Evolutionary conservation across 2,113 vertebrate genomes (phyloP).

Genomic region (Sardina pilchardus): DNA sequence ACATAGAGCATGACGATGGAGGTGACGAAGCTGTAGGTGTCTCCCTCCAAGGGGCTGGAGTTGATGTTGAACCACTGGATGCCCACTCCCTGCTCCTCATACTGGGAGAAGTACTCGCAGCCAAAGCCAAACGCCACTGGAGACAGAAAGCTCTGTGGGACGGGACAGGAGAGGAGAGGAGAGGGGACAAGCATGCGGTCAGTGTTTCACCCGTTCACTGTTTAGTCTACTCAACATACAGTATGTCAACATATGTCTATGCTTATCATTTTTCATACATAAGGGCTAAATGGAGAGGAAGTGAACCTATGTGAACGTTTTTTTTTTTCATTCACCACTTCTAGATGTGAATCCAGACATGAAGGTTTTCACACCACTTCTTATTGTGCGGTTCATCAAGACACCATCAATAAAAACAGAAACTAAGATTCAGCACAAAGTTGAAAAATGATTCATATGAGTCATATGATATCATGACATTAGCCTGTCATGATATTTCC

Average conservation of each 20-base stretch:
- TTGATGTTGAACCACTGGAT: constrained; percentile 85
- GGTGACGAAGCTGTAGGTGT: constrained; percentile 77
- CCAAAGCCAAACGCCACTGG: constrained; percentile 92
- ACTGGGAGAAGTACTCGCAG: constrained; percentile 87
- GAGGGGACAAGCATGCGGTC: neutral
- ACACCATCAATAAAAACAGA: neutral
- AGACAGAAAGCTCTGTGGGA: constrained; percentile 83
- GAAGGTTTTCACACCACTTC: no score
- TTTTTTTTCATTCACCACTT: neutral
- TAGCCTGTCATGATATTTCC: no score
- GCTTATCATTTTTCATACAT: neutral
- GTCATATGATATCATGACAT: no score
- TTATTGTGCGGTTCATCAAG: neutral
- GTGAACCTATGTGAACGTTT: neutral
- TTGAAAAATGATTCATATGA: no score
- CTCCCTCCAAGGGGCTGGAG: constrained; percentile 74
- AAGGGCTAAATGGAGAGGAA: neutral
- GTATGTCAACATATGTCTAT: no score
- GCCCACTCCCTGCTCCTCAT: constrained; percentile 87
- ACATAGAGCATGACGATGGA: constrained; percentile 78
- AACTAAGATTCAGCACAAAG: neutral
- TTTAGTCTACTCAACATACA: neutral
- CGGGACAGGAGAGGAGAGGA: accelerated
- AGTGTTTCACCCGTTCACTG: neutral
- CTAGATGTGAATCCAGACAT: no score